A percentile compares a stretch with the other conserved stretches of the same genome.
Conservation (phyloP, 2,113 vertebrate genomes). For the Trochalopteron elliotii region DNA sequence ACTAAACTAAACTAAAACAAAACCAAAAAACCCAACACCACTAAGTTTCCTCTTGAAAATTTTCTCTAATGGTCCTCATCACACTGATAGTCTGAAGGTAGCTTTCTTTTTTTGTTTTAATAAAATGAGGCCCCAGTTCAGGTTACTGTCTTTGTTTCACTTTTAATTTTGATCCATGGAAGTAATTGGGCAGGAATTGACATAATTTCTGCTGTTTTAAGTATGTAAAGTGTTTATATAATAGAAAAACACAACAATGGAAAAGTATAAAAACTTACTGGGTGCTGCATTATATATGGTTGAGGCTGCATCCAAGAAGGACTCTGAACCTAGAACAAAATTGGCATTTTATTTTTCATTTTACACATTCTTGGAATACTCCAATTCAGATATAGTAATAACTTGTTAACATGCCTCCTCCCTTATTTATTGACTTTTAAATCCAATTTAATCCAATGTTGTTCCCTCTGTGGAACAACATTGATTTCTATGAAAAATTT, state of each 20-base stretch:
- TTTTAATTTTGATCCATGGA: background rate
- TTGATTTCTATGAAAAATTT: background rate
- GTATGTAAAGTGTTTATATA: background rate
- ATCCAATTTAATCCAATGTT: background rate
- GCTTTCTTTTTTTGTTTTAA: background rate
- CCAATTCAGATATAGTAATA: background rate
- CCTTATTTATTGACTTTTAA: conserved; percentile 18
- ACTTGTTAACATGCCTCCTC: background rate
- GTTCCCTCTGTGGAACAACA: background rate
- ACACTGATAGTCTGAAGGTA: background rate
- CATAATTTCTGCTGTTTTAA: background rate
- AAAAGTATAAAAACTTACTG: conserved; percentile 81
- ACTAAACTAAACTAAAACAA: background rate
- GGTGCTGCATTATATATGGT: conserved; percentile 96
- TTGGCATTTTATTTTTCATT: background rate
- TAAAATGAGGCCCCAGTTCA: background rate
- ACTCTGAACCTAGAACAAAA: conserved; percentile 88
- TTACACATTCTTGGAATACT: background rate
- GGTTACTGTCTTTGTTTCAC: background rate
- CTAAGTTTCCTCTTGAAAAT: background rate
- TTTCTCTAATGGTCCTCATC: background rate
- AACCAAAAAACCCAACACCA: background rate
- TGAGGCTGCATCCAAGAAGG: conserved; percentile 97
- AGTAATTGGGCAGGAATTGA: background rate
- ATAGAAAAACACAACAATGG: background rate